phyloP scores from a whole-genome alignment of 2,113 vertebrate genomes.

The Etheostoma cragini region DNA sequence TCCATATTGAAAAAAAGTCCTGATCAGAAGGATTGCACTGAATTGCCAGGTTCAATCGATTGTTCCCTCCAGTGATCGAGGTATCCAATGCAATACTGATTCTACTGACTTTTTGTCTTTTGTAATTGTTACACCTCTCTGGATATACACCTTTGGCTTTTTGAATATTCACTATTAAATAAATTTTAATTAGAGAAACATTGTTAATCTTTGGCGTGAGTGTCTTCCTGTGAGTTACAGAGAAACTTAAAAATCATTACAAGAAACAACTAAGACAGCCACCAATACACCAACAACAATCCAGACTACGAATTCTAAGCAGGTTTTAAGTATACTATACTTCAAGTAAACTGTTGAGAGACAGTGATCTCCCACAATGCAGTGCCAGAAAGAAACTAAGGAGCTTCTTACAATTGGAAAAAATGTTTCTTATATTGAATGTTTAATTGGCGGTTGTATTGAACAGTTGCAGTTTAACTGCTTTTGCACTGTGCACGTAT shows the following conservation, averaged over 20 bases:
- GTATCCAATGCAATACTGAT: slow-evolving; percentile 44
- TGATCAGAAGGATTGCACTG: slow-evolving; percentile 37
- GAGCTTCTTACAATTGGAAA: neutral
- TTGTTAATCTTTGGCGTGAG: neutral
- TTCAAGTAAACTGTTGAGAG: neutral
- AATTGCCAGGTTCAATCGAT: slow-evolving; percentile 44
- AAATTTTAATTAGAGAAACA: slow-evolving; percentile 38
- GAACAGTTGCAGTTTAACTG: neutral
- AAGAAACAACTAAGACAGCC: neutral
- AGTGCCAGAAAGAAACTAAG: neutral
- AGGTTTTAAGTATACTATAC: neutral
- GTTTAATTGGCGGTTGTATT: neutral
- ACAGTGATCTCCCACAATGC: neutral
- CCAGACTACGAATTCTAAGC: neutral
- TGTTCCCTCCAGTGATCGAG: slow-evolving; percentile 52
- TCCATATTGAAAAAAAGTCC: slow-evolving; percentile 17
- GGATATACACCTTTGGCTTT: slow-evolving; percentile 30
- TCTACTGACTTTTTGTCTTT: slow-evolving; percentile 43
- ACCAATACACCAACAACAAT: neutral
- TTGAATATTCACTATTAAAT: slow-evolving; percentile 61
- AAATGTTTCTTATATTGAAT: neutral
- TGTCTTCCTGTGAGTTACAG: slow-evolving; percentile 22
- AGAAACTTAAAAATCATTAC: slow-evolving; percentile 1
- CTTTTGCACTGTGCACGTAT: neutral
- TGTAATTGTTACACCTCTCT: slow-evolving; percentile 33